These are phyloP conservation scores for Deroptyus accipitrinus DNA, from an alignment of 2,113 vertebrate genomes.

Conservation along the genomic window DNA sequence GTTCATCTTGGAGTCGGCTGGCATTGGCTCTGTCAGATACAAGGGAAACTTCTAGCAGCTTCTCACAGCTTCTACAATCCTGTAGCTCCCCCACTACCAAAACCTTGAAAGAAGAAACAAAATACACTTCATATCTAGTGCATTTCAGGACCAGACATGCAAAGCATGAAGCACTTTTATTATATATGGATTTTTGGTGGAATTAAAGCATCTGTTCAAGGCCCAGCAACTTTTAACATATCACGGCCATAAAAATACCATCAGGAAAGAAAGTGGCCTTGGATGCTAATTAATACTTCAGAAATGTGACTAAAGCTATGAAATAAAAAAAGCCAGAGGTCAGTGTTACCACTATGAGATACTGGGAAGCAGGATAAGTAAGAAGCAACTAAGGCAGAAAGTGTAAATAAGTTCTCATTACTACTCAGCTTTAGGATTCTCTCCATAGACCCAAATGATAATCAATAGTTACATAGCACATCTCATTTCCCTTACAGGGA, in stretches of 20 bases:
- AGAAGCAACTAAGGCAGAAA: not conserved
- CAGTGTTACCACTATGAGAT: not conserved
- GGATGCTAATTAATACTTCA: not conserved
- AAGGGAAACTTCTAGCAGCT: not conserved
- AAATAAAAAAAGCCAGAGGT: not conserved
- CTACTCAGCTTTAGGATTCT: not conserved
- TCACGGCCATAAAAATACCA: not conserved
- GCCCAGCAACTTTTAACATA: not conserved
- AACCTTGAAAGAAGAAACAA: not conserved
- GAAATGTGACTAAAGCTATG: not conserved
- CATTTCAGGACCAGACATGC: not conserved
- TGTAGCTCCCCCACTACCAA: not conserved
- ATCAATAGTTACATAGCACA: not conserved
- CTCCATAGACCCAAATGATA: not conserved
- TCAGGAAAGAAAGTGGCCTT: not conserved
- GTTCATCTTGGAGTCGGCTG: not conserved
- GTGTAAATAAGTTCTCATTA: not conserved
- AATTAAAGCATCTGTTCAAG: not conserved
- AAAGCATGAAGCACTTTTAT: not conserved
- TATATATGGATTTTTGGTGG: not conserved
- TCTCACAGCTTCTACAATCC: not conserved
- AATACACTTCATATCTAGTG: not conserved
- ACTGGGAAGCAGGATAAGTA: not conserved
- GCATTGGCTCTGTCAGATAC: not conserved
- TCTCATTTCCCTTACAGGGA: not conserved